These are phyloP conservation scores for Gonatopus flavifemur DNA, from an alignment of 1,140 invertebrate species.

Conservation along the genomic window DNA sequence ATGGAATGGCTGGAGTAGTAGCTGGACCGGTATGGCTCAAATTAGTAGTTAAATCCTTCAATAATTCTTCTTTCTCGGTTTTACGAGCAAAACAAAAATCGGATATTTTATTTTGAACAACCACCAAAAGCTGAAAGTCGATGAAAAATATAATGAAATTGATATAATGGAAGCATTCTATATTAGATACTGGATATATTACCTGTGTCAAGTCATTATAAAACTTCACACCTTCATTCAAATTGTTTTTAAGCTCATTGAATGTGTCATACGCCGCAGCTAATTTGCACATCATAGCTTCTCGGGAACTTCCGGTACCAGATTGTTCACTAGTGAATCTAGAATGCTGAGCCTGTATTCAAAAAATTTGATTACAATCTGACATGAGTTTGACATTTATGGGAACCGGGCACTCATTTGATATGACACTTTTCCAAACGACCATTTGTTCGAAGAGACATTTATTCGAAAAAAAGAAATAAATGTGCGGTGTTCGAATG, in stretches of 20 bases:
- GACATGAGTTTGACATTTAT: no score
- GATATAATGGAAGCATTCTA: background rate
- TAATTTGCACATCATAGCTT: conserved; percentile 81
- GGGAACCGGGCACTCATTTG: no score
- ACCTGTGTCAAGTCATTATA: conserved; percentile 95
- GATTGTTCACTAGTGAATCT: conserved; percentile 76
- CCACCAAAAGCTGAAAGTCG: conserved; percentile 75
- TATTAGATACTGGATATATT: conserved; percentile 7
- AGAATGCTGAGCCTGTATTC: conserved; percentile 71
- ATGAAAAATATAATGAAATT: background rate
- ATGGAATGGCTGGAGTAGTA: conserved; percentile 62
- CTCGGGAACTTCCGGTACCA: conserved; percentile 68
- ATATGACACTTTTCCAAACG: no score
- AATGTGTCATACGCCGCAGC: conserved; percentile 90
- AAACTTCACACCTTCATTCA: conserved; percentile 96
- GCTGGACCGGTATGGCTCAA: conserved; percentile 64
- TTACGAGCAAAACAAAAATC: conserved; percentile 99
- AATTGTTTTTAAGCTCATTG: conserved; percentile 85
- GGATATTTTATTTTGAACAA: conserved; percentile 96
- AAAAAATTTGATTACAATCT: no score
- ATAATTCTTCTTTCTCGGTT: conserved; percentile 96
- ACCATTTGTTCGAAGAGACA: no score
- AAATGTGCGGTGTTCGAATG: no score
- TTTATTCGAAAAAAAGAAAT: no score
- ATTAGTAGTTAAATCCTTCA: conserved; percentile 85